Base-by-base conservation (phyloP, 2,113 vertebrate species). In the Pholis gunnellus region DNA sequence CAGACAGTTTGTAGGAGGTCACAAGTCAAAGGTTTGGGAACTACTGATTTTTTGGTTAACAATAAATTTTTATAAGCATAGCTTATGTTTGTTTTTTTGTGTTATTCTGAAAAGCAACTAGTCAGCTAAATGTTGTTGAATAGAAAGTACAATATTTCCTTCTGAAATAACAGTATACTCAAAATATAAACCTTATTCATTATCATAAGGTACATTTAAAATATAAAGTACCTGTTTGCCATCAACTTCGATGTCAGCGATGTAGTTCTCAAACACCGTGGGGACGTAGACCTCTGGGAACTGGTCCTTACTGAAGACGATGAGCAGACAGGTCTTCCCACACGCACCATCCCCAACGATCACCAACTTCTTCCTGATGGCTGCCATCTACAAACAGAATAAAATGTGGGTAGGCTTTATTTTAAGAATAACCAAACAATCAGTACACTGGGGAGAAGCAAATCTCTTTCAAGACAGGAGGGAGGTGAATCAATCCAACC, bases 211-310 rank as follows among this genome's bases (percentile, higher is more conserved):
- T 6, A 66, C 5, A 65, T 20, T 25, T 44, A 20, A 40, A 69
- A 68, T 1, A 38, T 3, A 2, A 46, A 50, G 78, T 75, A 99
- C 98, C 97, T 99, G 98, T 93, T 99, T 99, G 66, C 97, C 92
- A 0, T 99, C 98, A 14, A 99, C 98, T 93, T 99, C 98, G 14
- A 99, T 99, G 94, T 99, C 98, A 0, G 98, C 98, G 0, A 99
- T 99, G 94, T 99, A 99, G 96, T 99, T 99, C 93, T 99, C 98
- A 1, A 99, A 99, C 75, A 99, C 98, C 0, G 98, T 99, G 14
- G 98, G 98, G 48, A 99, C 98, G 0, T 99, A 99, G 79, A 99
- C 98, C 75, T 99, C 98, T 0, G 98, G 98, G 91, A 99, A 99
- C 94, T 98, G 98, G 83, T 99, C 98, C 81, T 99, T 99, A 89